phyloP scores from a whole-genome alignment of 1,140 invertebrate species.

The Dufourea novaeangliae region DNA sequence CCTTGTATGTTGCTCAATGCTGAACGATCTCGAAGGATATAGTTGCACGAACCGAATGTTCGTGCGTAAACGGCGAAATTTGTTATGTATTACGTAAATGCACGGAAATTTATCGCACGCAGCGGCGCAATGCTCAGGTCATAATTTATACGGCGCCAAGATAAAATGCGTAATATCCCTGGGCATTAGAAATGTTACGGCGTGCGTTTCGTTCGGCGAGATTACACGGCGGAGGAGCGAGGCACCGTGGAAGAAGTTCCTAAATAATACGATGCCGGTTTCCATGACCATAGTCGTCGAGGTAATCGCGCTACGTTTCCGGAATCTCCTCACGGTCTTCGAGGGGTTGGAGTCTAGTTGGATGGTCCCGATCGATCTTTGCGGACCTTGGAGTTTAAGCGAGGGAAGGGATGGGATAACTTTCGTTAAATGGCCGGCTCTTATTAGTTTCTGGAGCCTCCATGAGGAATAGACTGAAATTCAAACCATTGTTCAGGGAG shows the following conservation, averaged over 20 bases:
- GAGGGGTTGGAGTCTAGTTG: conserved; percentile 12
- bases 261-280: conserved; percentile 39
- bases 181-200: conserved; percentile 41
- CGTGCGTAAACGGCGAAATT: conserved; percentile 19
- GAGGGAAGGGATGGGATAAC: background rate
- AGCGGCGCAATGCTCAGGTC: background rate
- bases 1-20: too few relatives aligned
- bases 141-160: conserved; percentile 17
- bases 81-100: conserved; percentile 18
- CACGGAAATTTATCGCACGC: conserved; percentile 29
- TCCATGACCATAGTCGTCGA: background rate
- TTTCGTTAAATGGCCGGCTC: conserved; percentile 3
- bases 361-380: conserved; percentile 19
- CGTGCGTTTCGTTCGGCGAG: conserved; percentile 4
- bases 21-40: background rate
- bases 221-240: conserved; percentile 18
- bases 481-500: too few relatives aligned
- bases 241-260: background rate
- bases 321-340: conserved; percentile 15
- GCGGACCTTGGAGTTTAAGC: background rate
- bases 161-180: conserved; percentile 32
- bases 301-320: conserved; percentile 26
- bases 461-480: too few relatives aligned
- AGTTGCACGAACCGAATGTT: background rate
- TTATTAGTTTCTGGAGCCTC: too few relatives aligned